Evolutionary conservation across 2,888 invertebrate species (phyloP), one percentile per base, ranked within the genome.

Genomic region (Terebella lapidaria): DNA sequence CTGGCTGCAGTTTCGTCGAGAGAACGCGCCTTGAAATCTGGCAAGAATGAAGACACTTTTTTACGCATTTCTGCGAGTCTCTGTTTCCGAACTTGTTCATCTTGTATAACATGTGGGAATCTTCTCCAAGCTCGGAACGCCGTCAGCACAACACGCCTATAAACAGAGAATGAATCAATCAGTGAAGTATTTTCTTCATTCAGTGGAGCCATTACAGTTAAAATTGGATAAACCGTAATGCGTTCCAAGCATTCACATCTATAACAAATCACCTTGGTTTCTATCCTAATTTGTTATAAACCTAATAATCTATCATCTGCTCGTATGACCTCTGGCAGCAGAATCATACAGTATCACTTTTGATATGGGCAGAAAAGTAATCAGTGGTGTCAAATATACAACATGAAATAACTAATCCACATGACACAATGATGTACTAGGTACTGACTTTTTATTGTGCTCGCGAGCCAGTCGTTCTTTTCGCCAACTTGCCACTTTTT

Each of bases 21-120:
- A n/a, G n/a, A n/a, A n/a, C n/a, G n/a, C n/a, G n/a, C 49, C 15
- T 65, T 58, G 45, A 73, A 79, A 60, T 79, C 78, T 3, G 79
- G 76, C 24, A 79, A 64, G 28, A 79, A 60, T 10, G 71, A 63
- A 2, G 75, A 69, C 22, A 80, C 78, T 70, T 76, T 79, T 47
- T 68, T 62, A 26, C 79, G 65, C 70, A 80, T 68, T 54, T 78
- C 75, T 5, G 65, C 65, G 20, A 71, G 67, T 54, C 77, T 65
- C 59, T 72, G 72, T 59, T 73, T 72, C 54, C 72, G 57, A 42
- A 71, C 72, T 27, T 68, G 67, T 52, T 76, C 74, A 30, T 67
- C 65, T 57, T 64, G 63, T 47, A 68, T 57, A 53, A 72, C 67
- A 26, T 69, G 67, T 5, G 78, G 78, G 49, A 74, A 71, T 42